A percentile compares a stretch with the other conserved stretches of the same genome.
Evolutionary conservation across 2,888 invertebrate genomes (phyloP).

Genomic region (Polymixis lichenea): DNA sequence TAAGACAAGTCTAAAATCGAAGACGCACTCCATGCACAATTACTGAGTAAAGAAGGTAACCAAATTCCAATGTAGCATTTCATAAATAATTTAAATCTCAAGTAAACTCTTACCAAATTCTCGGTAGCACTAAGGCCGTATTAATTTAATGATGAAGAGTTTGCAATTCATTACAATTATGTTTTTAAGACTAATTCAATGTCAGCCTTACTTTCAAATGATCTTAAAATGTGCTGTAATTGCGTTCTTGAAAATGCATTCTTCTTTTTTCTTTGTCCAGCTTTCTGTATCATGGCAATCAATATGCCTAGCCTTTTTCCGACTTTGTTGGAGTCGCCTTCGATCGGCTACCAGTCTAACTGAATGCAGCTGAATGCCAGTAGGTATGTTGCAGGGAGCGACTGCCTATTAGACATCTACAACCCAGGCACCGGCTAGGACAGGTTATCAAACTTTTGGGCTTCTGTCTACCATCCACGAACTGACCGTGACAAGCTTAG

Average conservation of each 20-base stretch:
- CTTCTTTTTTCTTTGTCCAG: neutral
- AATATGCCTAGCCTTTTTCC: neutral
- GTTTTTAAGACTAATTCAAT: constrained; percentile 49
- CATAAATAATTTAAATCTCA: constrained; percentile 12
- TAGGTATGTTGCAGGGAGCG: neutral
- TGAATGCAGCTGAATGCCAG: neutral
- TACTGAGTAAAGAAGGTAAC: too few relatives aligned
- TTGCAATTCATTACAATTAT: constrained; percentile 51
- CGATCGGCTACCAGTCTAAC: neutral
- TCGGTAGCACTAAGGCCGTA: constrained; percentile 33
- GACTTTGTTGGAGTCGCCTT: neutral
- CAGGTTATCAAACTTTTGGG: neutral
- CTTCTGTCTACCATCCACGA: neutral
- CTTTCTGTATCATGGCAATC: neutral
- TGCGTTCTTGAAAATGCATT: neutral
- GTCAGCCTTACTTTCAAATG: constrained; percentile 57
- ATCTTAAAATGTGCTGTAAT: constrained; percentile 36
- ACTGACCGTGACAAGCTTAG: neutral
- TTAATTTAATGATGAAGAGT: constrained; percentile 43
- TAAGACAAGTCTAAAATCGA: too few relatives aligned
- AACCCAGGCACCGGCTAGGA: neutral
- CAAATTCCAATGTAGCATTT: neutral
- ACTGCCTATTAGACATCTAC: neutral
- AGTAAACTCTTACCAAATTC: constrained; percentile 41
- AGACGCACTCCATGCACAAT: too few relatives aligned